phyloP scores from a whole-genome alignment of 1,140 invertebrate genomes.

The Drosophila watanabei region DNA sequence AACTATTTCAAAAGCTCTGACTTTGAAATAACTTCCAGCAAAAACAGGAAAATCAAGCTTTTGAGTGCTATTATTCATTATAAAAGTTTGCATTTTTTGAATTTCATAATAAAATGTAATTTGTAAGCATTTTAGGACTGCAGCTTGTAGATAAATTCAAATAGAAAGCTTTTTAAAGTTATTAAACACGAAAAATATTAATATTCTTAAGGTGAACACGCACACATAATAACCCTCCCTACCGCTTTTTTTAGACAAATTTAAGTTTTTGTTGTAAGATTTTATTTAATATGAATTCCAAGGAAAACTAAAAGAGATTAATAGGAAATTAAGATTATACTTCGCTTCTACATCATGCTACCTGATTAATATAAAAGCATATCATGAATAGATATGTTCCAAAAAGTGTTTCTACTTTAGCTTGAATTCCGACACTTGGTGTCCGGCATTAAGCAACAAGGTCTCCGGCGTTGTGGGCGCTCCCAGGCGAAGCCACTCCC shows the following conservation, averaged over 20 bases:
- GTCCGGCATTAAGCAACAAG: conserved; percentile 80
- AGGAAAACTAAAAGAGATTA: no score
- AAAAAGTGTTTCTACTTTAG: conserved; percentile 40
- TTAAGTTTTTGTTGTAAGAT: not conserved
- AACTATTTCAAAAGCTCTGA: conserved; percentile 29
- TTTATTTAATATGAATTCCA: not conserved
- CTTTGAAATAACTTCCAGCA: conserved; percentile 5
- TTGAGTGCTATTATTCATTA: conserved; percentile 8
- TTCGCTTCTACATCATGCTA: not conserved
- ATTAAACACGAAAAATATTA: no score
- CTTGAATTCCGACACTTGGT: conserved; percentile 59
- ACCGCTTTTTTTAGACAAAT: not conserved
- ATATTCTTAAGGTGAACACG: no score
- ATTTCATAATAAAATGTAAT: not conserved
- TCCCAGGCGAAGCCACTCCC: conserved; percentile 86
- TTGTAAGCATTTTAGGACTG: not conserved
- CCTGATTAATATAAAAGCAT: not conserved
- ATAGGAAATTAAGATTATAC: no score
- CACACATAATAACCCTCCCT: no score
- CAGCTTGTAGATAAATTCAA: no score
- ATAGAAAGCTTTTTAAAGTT: no score
- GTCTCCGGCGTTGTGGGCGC: conserved; percentile 86
- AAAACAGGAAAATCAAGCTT: conserved; percentile 26
- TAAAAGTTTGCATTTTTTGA: not conserved
- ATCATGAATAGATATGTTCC: not conserved